Base-by-base conservation (phyloP, 2,888 invertebrate species). In the Idaea aversata region DNA sequence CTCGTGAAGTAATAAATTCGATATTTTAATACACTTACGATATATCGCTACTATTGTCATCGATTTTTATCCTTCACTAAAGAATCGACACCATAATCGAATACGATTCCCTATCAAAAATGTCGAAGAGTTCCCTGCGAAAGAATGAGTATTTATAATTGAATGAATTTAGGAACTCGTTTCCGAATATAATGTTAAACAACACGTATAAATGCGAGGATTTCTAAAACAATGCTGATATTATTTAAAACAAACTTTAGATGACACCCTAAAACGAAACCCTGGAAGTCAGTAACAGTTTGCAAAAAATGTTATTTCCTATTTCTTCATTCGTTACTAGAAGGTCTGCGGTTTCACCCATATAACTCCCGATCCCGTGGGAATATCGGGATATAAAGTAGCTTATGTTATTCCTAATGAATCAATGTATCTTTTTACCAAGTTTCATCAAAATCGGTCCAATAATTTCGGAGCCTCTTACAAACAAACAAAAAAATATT, bases 11-110 rank as follows among this genome's bases (percentile, higher is more conserved):
- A 72, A 75, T 72, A 75, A 71, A 68, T 79, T 47, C 77, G 79
- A 82, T 74, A 75, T 74, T 66, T 74, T 72, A 75, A 72, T 75
- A 76, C 76, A 73, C 71, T 76, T 74, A 76, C 75, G 75, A 80
- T 78, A 79, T 84, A 86, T 80, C 80, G 80, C 82, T 84, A 88
- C 80, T 83, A 88, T 88, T 87, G 86, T 87, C 85, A 84, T 83
- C 77, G 79, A 83, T 78, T 77, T 76, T 77, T 75, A 84, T 82
- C 83, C 83, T 81, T 83, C 84, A 79, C 75, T 74, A 72, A 81
- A 84, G 77, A 65, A 70, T 68, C 62, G 34, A 71, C 67, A 61
- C 70, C 66, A 65, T 59, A 65, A 65, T 62, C 63, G 65, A 66
- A 47, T 15, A 61, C 60, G 65, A 65, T n/a, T 36, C 61, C 60